Evolutionary conservation across 2,888 invertebrate species (phyloP).

Genomic region (Sceliomorpha sp.): DNA sequence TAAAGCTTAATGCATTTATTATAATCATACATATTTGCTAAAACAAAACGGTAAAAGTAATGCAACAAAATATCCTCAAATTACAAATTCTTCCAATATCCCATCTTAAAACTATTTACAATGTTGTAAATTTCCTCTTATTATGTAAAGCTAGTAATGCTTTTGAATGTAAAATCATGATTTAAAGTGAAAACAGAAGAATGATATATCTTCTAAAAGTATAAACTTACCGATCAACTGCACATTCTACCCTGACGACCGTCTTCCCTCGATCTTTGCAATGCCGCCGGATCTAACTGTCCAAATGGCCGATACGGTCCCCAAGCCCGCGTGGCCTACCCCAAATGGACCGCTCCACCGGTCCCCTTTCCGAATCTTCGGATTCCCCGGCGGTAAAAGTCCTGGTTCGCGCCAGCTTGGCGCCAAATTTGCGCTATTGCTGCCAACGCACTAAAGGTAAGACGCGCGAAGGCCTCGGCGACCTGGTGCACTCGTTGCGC

Average conservation of each 20-base stretch:
- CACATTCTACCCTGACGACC: constrained; percentile 69
- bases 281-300: constrained; percentile 11
- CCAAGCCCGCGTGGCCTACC: not conserved
- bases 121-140: too few relatives aligned
- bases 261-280: constrained; percentile 47
- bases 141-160: too few relatives aligned
- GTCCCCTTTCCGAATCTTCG: constrained; percentile 46
- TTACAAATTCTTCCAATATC: too few relatives aligned
- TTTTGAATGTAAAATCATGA: too few relatives aligned
- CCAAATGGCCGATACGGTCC: not conserved
- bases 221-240: constrained; percentile 72
- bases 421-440: constrained; percentile 6
- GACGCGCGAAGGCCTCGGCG: constrained; percentile 19
- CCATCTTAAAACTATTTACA: too few relatives aligned
- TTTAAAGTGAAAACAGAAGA: too few relatives aligned
- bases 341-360: constrained; percentile 22
- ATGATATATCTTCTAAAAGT: too few relatives aligned
- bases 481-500: constrained; percentile 48
- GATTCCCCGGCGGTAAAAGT: constrained; percentile 38
- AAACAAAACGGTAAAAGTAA: too few relatives aligned
- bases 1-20: too few relatives aligned
- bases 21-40: too few relatives aligned
- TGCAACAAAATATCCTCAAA: too few relatives aligned
- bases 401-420: constrained; percentile 54
- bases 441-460: constrained; percentile 1